phyloP scores from a whole-genome alignment of 2,888 invertebrate species.

The Brachypalpus laphriformis region DNA sequence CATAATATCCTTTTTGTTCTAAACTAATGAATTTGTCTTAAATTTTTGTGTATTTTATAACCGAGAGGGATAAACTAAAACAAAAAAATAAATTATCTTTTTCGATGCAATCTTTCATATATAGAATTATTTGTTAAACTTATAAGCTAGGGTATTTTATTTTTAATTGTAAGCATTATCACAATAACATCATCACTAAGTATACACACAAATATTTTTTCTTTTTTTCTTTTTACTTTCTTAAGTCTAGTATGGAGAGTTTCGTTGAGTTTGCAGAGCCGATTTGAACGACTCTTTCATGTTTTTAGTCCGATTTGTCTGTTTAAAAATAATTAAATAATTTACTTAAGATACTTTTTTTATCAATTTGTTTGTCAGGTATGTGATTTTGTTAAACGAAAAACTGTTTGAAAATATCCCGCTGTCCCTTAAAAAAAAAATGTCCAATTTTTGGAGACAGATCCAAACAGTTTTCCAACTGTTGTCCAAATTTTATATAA shows the following conservation, averaged over 20 bases:
- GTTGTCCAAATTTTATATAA: slow-evolving; percentile 43
- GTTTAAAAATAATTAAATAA: slow-evolving; percentile 66
- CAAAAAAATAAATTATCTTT: not conserved
- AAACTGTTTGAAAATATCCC: slow-evolving; percentile 70
- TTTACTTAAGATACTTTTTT: slow-evolving; percentile 61
- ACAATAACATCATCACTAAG: slow-evolving; percentile 73
- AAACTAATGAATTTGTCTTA: slow-evolving; percentile 40
- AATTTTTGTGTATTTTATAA: slow-evolving; percentile 2
- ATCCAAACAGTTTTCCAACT: slow-evolving; percentile 65
- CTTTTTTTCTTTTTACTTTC: not conserved
- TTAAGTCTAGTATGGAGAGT: slow-evolving; percentile 53
- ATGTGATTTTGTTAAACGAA: slow-evolving; percentile 64
- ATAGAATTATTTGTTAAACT: not conserved
- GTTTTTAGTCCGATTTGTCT: slow-evolving; percentile 37
- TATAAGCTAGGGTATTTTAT: slow-evolving; percentile 30
- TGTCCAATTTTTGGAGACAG: slow-evolving; percentile 32
- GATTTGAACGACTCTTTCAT: slow-evolving; percentile 1
- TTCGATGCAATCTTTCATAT: not conserved
- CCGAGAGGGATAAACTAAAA: not conserved
- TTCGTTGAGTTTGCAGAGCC: slow-evolving; percentile 42
- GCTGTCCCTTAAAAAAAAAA: slow-evolving; percentile 21
- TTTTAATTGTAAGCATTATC: slow-evolving; percentile 68
- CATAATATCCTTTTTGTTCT: not conserved
- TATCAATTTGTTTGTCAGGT: slow-evolving; percentile 65
- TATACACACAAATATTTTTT: slow-evolving; percentile 46